Percentiles rank a stretch among this genome's conserved stretches.
phyloP scores from a whole-genome alignment of 1,140 invertebrate species.

The Cecropterus lyciades region DNA sequence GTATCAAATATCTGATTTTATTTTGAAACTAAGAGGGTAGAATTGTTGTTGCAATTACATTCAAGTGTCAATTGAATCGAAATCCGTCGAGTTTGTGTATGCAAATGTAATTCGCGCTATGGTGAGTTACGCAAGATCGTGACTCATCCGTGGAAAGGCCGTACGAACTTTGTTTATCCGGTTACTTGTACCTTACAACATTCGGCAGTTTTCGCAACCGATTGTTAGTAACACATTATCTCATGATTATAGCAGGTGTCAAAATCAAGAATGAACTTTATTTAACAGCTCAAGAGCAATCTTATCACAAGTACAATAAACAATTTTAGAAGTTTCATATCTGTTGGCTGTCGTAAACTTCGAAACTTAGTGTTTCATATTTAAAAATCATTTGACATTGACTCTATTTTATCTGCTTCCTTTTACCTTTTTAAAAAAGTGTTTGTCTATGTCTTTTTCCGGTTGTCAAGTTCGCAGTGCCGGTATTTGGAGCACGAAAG shows the following conservation, averaged over 20 bases:
- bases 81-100: slow-evolving; percentile 33
- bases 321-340: no score
- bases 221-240: slow-evolving; percentile 24
- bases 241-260: slow-evolving; percentile 24
- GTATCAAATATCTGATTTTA: no score
- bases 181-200: slow-evolving; percentile 31
- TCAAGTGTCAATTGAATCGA: neutral
- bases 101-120: slow-evolving; percentile 40
- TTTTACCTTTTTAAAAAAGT: no score
- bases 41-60: neutral
- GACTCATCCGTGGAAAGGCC: slow-evolving; percentile 44
- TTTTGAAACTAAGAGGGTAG: neutral
- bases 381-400: neutral
- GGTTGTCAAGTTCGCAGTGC: slow-evolving; percentile 22
- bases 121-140: slow-evolving; percentile 44
- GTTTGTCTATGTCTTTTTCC: slow-evolving; percentile 3
- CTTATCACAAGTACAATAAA: neutral
- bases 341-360: no score
- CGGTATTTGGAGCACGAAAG: slow-evolving; percentile 6
- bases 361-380: no score
- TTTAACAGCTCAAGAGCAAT: neutral
- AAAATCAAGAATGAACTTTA: neutral
- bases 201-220: slow-evolving; percentile 23
- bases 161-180: slow-evolving; percentile 47
- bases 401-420: no score